Evolutionary conservation across 2,888 invertebrate species (phyloP).

Genomic region (Polymixis lichenea): DNA sequence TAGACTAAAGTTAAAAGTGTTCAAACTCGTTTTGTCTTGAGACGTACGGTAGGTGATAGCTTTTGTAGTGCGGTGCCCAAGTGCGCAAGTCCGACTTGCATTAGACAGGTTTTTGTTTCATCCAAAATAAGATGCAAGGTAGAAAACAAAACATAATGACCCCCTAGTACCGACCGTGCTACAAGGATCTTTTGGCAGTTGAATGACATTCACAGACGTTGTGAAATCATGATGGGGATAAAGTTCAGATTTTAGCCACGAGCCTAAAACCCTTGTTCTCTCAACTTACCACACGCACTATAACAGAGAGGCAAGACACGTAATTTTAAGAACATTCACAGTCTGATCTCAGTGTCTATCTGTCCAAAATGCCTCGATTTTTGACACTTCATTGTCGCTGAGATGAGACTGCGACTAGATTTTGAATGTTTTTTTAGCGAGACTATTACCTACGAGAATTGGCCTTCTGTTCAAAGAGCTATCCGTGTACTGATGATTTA

Average conservation of each 20-base stretch:
- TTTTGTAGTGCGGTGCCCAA: not conserved
- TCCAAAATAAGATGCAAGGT: not conserved
- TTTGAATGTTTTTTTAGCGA: too few relatives aligned
- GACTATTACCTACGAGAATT: too few relatives aligned
- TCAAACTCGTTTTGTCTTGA: not conserved
- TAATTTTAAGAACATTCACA: too few relatives aligned
- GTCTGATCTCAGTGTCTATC: too few relatives aligned
- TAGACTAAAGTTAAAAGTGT: not conserved
- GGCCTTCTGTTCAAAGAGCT: not conserved
- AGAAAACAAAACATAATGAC: too few relatives aligned
- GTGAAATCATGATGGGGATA: not conserved
- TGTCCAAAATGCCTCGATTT: too few relatives aligned
- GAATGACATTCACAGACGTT: not conserved
- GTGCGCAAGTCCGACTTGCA: constrained; percentile 15
- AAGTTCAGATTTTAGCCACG: too few relatives aligned
- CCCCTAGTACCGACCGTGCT: not conserved
- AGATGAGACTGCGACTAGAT: too few relatives aligned
- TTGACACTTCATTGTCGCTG: too few relatives aligned
- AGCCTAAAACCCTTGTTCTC: not conserved
- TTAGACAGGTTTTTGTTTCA: not conserved
- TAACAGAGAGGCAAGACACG: too few relatives aligned
- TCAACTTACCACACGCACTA: not conserved
- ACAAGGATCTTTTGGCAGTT: not conserved
- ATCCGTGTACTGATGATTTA: not conserved
- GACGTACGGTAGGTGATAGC: not conserved